phyloP scores from a whole-genome alignment of 2,113 vertebrate species.

The Psammodynastes pulverulentus region DNA sequence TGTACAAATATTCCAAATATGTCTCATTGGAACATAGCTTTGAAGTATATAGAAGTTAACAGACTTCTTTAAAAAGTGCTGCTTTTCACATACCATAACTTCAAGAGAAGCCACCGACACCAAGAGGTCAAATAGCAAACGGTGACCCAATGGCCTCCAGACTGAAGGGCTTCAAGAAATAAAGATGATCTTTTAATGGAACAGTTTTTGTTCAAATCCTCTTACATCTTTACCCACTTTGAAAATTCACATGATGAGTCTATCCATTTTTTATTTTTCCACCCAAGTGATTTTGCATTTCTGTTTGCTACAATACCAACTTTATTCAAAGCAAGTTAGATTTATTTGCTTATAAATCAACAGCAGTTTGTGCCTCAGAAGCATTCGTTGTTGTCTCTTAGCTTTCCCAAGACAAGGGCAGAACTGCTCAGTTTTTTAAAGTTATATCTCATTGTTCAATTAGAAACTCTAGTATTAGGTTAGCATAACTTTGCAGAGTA shows the following conservation, averaged over 20 bases:
- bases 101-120: slow-evolving; percentile 57
- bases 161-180: slow-evolving; percentile 68
- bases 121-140: slow-evolving; percentile 63
- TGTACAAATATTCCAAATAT: background rate
- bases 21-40: slow-evolving; percentile 48
- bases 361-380: background rate
- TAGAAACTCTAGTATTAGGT: background rate
- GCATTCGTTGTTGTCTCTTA: background rate
- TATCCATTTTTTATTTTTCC: slow-evolving; percentile 42
- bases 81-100: slow-evolving; percentile 43
- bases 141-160: slow-evolving; percentile 61
- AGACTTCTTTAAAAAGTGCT: slow-evolving; percentile 49
- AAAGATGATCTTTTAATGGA: slow-evolving; percentile 66
- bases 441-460: background rate
- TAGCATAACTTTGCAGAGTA: background rate
- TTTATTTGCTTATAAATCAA: background rate
- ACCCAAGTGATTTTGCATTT: slow-evolving; percentile 49
- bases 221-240: slow-evolving; percentile 63
- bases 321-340: background rate
- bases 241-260: slow-evolving; percentile 61
- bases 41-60: slow-evolving; percentile 51
- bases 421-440: background rate
- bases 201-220: slow-evolving; percentile 65
- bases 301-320: background rate
- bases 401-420: background rate